A percentile compares a stretch with the other conserved stretches of the same genome.
Evolutionary conservation across 2,888 invertebrate species (phyloP).

Genomic region (Sesia bembeciformis): DNA sequence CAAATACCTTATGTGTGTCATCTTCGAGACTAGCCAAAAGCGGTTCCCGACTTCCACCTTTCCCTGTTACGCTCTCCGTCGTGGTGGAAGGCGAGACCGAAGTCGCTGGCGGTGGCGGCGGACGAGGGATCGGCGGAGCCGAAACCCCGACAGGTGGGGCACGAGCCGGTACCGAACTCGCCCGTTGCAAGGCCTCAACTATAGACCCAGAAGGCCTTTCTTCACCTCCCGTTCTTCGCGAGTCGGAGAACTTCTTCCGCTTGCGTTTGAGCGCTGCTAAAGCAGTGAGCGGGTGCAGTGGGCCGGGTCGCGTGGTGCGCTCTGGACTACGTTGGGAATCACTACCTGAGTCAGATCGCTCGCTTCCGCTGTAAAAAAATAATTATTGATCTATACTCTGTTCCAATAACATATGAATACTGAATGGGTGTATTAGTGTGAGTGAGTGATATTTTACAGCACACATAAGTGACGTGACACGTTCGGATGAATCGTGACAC

Average conservation of each 20-base stretch:
- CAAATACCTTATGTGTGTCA: constrained; percentile 52
- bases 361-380: constrained; percentile 55
- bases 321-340: constrained; percentile 80
- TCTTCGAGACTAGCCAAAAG: constrained; percentile 75
- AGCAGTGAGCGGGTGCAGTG: constrained; percentile 71
- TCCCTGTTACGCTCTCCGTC: constrained; percentile 23
- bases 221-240: constrained; percentile 75
- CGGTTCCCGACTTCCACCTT: constrained; percentile 76
- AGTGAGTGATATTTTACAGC: too few relatives aligned
- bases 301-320: constrained; percentile 29
- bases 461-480: too few relatives aligned
- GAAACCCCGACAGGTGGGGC: constrained; percentile 41
- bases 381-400: not conserved
- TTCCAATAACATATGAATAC: too few relatives aligned
- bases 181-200: constrained; percentile 32
- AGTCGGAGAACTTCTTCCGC: constrained; percentile 88
- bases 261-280: constrained; percentile 85
- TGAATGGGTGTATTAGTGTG: too few relatives aligned
- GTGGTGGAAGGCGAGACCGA: constrained; percentile 21
- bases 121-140: constrained; percentile 23
- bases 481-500: too few relatives aligned
- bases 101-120: constrained; percentile 18
- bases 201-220: constrained; percentile 14
- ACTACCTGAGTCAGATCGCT: constrained; percentile 80
- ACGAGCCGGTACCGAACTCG: constrained; percentile 53